Percentiles rank a stretch among this genome's conserved stretches.
Conservation (phyloP, 2,888 invertebrate genomes). For the Atherix ibis region DNA sequence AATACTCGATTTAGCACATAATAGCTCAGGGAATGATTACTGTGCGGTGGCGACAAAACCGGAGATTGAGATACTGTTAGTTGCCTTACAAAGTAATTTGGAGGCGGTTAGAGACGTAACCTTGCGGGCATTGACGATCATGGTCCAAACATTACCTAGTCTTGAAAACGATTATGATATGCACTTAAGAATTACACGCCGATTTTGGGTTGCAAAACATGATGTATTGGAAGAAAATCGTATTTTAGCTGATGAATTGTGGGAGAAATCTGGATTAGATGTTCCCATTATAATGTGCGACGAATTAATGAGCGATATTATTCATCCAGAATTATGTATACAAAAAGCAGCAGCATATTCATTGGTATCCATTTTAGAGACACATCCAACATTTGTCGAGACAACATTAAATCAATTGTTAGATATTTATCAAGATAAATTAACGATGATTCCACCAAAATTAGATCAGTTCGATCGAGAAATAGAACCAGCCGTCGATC, state of each 20-base stretch:
- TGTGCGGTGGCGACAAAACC: slow-evolving; percentile 45
- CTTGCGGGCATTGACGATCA: slow-evolving; percentile 51
- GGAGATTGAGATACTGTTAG: slow-evolving; percentile 62
- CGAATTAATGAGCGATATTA: slow-evolving; percentile 46
- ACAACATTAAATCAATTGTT: slow-evolving; percentile 48
- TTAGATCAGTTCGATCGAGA: slow-evolving; percentile 86
- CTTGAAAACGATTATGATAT: slow-evolving; percentile 41
- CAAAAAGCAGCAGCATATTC: slow-evolving; percentile 72
- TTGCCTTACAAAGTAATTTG: slow-evolving; percentile 57
- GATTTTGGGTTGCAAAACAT: slow-evolving; percentile 71
- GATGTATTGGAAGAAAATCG: slow-evolving; percentile 65
- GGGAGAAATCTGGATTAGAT: slow-evolving; percentile 39
- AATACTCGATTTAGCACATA: slow-evolving; percentile 62
- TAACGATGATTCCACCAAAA: slow-evolving; percentile 68
- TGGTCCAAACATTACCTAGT: slow-evolving; percentile 44
- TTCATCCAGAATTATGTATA: slow-evolving; percentile 66
- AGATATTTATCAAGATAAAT: slow-evolving; percentile 55
- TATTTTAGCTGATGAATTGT: slow-evolving; percentile 44
- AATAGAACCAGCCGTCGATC: slow-evolving; percentile 69
- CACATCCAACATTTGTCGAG: slow-evolving; percentile 38
- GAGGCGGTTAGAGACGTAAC: slow-evolving; percentile 64
- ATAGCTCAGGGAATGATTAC: slow-evolving; percentile 50
- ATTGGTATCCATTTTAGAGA: slow-evolving; percentile 48
- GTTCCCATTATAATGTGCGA: slow-evolving; percentile 34
- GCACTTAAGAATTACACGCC: slow-evolving; percentile 45